phyloP scores from a whole-genome alignment of 92 coral and sea anemone genomes.

The Metridium senile region DNA sequence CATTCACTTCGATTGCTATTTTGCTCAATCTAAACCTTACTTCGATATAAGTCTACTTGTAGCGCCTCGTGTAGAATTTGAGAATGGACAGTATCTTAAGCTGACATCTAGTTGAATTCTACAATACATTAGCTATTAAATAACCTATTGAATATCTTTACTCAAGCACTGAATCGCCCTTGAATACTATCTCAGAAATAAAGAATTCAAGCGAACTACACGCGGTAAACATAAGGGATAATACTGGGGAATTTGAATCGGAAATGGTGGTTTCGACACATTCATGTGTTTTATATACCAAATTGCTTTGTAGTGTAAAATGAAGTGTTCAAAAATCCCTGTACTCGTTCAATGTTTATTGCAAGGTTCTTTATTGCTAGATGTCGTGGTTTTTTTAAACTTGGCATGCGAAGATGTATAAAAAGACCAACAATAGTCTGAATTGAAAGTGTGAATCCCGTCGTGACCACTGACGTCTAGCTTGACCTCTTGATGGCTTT shows the following conservation, averaged over 20 bases:
- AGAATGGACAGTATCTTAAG: background rate
- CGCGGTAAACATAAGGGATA: background rate
- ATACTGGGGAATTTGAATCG: background rate
- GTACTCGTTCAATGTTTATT: too few relatives aligned
- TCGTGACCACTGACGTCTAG: too few relatives aligned
- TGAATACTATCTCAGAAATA: background rate
- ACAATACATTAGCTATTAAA: background rate
- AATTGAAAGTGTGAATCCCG: constrained; percentile 7
- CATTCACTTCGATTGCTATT: too few relatives aligned
- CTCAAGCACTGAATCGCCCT: background rate
- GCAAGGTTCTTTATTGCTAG: background rate
- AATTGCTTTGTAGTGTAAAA: too few relatives aligned
- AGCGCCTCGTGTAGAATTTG: background rate
- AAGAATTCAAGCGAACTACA: background rate
- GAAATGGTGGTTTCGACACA: too few relatives aligned
- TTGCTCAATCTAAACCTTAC: too few relatives aligned
- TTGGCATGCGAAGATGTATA: too few relatives aligned
- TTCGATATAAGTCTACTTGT: too few relatives aligned
- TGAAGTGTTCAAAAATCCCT: too few relatives aligned
- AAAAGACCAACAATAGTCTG: too few relatives aligned
- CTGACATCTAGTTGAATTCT: background rate
- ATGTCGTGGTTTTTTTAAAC: background rate
- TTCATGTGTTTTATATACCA: too few relatives aligned
- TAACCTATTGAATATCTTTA: background rate
- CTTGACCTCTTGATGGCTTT: constrained; percentile 1